Evolutionary conservation across 2,888 invertebrate genomes (phyloP), one percentile per base, ranked within the genome.

Genomic region (Apodemia duryi): DNA sequence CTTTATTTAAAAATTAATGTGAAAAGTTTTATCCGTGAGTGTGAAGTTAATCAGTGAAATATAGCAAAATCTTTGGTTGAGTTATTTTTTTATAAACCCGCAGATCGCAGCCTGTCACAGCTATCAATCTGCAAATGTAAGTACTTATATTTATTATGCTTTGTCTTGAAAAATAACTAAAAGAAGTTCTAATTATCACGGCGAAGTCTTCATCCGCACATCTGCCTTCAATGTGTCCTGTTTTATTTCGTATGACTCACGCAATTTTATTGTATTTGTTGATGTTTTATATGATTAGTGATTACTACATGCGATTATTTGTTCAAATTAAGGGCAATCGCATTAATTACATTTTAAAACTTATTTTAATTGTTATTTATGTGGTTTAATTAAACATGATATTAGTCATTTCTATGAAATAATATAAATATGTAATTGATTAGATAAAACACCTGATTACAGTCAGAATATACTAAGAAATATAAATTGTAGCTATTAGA

Each of bases 41-140:
- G n/a, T n/a, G n/a, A n/a, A 78, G 78, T 79, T 81, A 79, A 78
- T 80, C 84, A 73, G 73, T 73, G 73, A 68, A 72, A 67, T 68
- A 71, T 66, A 64, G 46, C 67, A 66, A 67, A 67, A 68, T 71
- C 69, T 64, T 66, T 68, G 68, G 63, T 65, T 69, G 68, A 69
- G 68, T 67, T 70, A 72, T 70, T 70, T 66, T 72, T 72, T 70
- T n/a, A 67, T 63, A 68, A 67, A 66, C 69, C 13, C 57, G 57
- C 57, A 57, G 57, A 67, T 32, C 29, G 57, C 57, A 32, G 32
- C 32, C 32, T 57, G 11, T 54, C 54, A 32, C 57, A 57, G 11
- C 57, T 13, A 32, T 13, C 32, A 28, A 6, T 57, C 13, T 32
- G 13, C 13, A 57, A 57, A 11, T 32, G 57, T 57, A 32, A 57